Percentiles rank a stretch among this genome's conserved stretches.
Conservation (phyloP, 1,140 invertebrate species). For the Anoplophora glabripennis region DNA sequence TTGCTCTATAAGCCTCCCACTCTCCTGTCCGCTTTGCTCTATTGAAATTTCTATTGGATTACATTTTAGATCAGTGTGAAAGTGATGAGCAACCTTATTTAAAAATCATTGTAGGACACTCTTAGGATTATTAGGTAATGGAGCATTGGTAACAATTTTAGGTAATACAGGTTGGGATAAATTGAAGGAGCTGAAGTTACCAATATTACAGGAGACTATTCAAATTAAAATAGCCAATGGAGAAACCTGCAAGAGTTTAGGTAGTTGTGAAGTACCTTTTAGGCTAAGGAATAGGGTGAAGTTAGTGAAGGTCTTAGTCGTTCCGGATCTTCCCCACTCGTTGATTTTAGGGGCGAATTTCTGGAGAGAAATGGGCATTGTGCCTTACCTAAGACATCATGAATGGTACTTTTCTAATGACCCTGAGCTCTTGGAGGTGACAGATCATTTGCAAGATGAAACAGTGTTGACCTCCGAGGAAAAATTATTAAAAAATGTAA, state of each 20-base stretch:
- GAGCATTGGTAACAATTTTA: neutral
- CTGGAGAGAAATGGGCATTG: neutral
- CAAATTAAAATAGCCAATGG: too few relatives aligned
- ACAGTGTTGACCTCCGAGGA: neutral
- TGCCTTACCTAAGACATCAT: neutral
- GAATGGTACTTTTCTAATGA: neutral
- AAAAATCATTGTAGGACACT: neutral
- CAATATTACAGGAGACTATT: too few relatives aligned
- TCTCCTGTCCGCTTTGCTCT: too few relatives aligned
- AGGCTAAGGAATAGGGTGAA: neutral
- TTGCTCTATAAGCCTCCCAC: too few relatives aligned
- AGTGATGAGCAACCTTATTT: neutral
- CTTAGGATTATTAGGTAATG: neutral
- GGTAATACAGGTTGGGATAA: neutral
- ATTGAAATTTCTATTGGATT: neutral
- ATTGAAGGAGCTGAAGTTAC: too few relatives aligned
- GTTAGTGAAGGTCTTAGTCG: neutral
- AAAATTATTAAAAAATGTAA: neutral
- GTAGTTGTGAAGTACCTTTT: neutral
- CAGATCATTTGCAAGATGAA: neutral
- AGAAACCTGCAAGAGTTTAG: neutral
- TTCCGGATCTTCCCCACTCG: constrained; percentile 1
- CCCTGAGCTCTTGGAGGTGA: neutral
- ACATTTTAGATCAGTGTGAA: neutral
- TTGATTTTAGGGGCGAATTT: constrained; percentile 6